Conservation (phyloP, 2,888 invertebrate species). For the Harmothoe impar region DNA sequence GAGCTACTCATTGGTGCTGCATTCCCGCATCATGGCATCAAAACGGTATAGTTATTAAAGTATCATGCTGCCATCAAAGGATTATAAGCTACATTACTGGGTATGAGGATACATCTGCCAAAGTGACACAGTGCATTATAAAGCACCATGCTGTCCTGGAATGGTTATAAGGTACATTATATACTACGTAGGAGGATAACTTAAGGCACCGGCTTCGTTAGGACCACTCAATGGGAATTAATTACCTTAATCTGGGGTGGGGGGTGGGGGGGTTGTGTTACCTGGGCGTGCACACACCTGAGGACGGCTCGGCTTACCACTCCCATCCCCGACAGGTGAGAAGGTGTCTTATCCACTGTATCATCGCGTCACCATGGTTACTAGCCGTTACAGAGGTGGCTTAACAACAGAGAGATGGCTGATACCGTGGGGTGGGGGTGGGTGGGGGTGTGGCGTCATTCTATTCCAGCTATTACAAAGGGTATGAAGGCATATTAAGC, state of each 20-base stretch:
- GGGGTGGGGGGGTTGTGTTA: not conserved
- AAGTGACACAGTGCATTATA: no score
- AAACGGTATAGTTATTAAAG: no score
- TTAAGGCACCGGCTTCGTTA: not conserved
- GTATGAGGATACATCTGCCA: no score
- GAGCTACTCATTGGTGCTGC: no score
- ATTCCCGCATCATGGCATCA: no score
- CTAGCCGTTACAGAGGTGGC: not conserved
- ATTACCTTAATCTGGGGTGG: slow-evolving; percentile 2
- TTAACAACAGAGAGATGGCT: not conserved
- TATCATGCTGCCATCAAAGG: no score
- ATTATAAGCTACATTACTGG: no score
- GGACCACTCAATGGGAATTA: not conserved
- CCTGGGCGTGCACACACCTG: not conserved
- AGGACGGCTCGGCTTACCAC: not conserved
- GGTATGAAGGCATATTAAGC: no score
- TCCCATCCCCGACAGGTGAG: slow-evolving; percentile 45
- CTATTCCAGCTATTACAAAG: no score
- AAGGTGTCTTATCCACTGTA: slow-evolving; percentile 52
- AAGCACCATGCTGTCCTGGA: no score
- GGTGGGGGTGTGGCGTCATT: not conserved
- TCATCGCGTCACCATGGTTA: slow-evolving; percentile 51
- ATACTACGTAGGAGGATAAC: no score
- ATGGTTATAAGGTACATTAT: no score
- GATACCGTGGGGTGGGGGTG: not conserved